Evolutionary conservation across 2,888 invertebrate species (phyloP), one percentile per base, ranked within the genome.

Genomic region (Venusia cambrica): DNA sequence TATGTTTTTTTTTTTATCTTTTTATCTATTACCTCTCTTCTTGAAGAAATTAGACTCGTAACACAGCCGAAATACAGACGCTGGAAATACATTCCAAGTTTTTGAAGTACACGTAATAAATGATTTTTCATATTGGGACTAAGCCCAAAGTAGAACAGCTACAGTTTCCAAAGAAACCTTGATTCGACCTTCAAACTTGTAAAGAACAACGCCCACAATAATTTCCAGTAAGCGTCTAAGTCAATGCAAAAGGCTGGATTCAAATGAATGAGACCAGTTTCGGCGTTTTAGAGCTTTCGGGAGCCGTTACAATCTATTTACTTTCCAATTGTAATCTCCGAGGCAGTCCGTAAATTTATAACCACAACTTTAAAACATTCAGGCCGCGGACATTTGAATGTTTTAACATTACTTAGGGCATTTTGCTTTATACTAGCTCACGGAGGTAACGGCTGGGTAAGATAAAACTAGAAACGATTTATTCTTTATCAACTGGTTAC

Each of bases 381-480:
- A 57, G 54, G 27, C 63, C 56, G 65, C 54, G 80, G 81, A 79
- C 85, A 81, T 84, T 84, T 81, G 78, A 83, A 85, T 81, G 81
- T 83, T 79, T 79, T 72, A 80, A 67, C 79, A 77, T 79, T 74
- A 77, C 73, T 79, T 79, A 73, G 73, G 69, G 73, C 64, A 61
- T 64, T 68, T 55, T 63, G 59, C 61, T 68, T 62, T 61, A 70
- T 63, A 12, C 5, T 24, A 40, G 40, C 10, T 10, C 1, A 5
- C 2, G 3, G 3, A 15, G 8, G 7, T n/a, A 6, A 5, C 8
- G 22, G n/a, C 35, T 26, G 5, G 26, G n/a, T n/a, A n/a, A n/a
- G n/a, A n/a, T n/a, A n/a, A n/a, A n/a, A n/a, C n/a, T n/a, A n/a
- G n/a, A n/a, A n/a, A n/a, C n/a, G n/a, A n/a, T n/a, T n/a, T n/a